Percentiles rank a stretch among this genome's conserved stretches.
phyloP scores from a whole-genome alignment of 2,888 invertebrate genomes.

The Clepsis dumicolana region DNA sequence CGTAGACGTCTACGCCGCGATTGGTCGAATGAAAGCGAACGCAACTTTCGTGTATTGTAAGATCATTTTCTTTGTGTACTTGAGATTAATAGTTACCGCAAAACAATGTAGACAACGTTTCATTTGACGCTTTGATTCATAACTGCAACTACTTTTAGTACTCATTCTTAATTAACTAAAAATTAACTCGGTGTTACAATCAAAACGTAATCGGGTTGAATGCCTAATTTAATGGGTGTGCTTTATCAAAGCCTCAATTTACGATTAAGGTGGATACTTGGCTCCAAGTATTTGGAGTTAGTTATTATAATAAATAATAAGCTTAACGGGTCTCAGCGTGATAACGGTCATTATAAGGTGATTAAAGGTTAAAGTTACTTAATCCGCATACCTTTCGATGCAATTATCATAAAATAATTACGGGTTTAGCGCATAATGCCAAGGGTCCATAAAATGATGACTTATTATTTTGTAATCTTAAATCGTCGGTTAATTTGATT shows the following conservation, averaged over 20 bases:
- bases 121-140: too few species aligned
- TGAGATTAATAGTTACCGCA: background rate
- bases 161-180: too few species aligned
- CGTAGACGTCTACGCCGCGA: conserved; percentile 80
- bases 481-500: background rate
- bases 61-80: conserved; percentile 10
- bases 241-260: too few species aligned
- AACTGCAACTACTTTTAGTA: too few species aligned
- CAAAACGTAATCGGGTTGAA: too few species aligned
- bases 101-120: background rate
- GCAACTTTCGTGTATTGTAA: conserved; percentile 47
- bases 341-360: background rate
- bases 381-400: background rate
- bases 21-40: conserved; percentile 55
- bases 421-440: background rate
- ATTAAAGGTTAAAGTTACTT: background rate
- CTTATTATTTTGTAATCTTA: background rate
- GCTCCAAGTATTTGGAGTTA: too few species aligned
- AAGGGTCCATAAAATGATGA: background rate
- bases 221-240: too few species aligned
- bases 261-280: background rate
- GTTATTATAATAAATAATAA: background rate
- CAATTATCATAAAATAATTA: conserved; percentile 2
- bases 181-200: too few species aligned
- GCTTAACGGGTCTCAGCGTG: background rate